Conservation (phyloP, 2,888 invertebrate genomes). For the Homarus gammarus region DNA sequence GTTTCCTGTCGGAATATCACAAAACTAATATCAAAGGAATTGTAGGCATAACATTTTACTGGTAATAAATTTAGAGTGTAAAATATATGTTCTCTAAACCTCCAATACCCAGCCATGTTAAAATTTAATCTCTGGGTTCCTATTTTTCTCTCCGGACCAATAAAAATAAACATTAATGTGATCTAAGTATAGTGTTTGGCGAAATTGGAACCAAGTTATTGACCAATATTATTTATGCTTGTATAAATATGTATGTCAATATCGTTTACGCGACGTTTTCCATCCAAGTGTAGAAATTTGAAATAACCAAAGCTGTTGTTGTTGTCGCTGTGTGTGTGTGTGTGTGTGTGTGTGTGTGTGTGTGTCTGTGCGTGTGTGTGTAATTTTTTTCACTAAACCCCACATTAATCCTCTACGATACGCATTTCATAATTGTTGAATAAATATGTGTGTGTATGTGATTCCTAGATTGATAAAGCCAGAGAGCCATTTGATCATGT, state of each 20-base stretch:
- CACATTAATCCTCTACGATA: too few species aligned
- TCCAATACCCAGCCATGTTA: not conserved
- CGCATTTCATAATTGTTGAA: too few species aligned
- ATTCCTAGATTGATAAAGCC: too few species aligned
- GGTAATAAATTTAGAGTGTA: constrained; percentile 6
- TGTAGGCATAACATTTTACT: constrained; percentile 21
- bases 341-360: not conserved
- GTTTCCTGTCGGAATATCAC: constrained; percentile 14
- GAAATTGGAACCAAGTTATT: not conserved
- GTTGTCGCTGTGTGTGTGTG: not conserved
- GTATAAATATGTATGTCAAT: not conserved
- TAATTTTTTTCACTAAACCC: not conserved
- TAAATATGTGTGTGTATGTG: constrained; percentile 19
- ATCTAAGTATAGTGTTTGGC: not conserved
- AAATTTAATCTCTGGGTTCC: not conserved
- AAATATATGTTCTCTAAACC: not conserved
- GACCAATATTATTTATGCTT: not conserved
- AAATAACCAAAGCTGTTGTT: too few species aligned
- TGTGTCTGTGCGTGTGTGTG: not conserved
- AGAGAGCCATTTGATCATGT: too few species aligned
- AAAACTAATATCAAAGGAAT: constrained; percentile 30
- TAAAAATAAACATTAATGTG: constrained; percentile 1
- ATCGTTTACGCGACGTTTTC: not conserved
- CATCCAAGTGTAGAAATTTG: not conserved
- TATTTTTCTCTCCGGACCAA: not conserved